Evolutionary conservation across 2,888 invertebrate species (phyloP).

Genomic region (Agrenia bidenticulata): DNA sequence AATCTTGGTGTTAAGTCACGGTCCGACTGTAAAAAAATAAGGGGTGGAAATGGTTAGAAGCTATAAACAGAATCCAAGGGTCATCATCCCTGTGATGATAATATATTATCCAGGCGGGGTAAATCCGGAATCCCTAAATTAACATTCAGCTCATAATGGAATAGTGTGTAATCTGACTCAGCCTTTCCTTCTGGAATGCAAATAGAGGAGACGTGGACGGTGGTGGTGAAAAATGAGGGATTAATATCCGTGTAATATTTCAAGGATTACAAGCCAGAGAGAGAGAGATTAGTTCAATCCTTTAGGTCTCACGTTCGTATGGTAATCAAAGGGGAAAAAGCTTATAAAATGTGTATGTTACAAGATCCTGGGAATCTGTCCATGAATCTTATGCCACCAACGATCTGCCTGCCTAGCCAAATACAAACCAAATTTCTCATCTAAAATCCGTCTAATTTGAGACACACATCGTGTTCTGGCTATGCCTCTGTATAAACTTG

Average conservation of each 20-base stretch:
- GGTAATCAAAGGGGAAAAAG: background rate
- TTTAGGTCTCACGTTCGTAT: background rate
- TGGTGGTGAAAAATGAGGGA: slow-evolving; percentile 34
- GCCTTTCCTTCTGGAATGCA: slow-evolving; percentile 26
- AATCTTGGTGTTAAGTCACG: slow-evolving; percentile 2
- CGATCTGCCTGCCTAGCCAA: too few relatives aligned
- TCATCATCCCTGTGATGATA: slow-evolving; percentile 12
- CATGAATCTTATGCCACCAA: too few relatives aligned
- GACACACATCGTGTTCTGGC: too few relatives aligned
- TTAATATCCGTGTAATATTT: slow-evolving; percentile 30
- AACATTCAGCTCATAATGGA: background rate
- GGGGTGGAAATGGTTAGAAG: background rate
- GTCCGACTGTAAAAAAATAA: background rate
- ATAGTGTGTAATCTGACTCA: slow-evolving; percentile 23
- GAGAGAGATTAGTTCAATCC: slow-evolving; percentile 4
- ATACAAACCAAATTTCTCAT: too few relatives aligned
- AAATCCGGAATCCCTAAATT: background rate
- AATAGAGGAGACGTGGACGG: slow-evolving; percentile 8
- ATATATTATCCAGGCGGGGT: background rate
- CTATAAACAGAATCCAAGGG: slow-evolving; percentile 7
- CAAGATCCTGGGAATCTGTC: too few relatives aligned
- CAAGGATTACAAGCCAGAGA: slow-evolving; percentile 9
- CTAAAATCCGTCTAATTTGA: too few relatives aligned
- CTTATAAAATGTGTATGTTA: too few relatives aligned
- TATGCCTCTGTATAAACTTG: background rate